These are phyloP conservation scores for Malurus leucopterus DNA, from an alignment of 2,797 vertebrate genomes.

Conservation along the genomic window DNA sequence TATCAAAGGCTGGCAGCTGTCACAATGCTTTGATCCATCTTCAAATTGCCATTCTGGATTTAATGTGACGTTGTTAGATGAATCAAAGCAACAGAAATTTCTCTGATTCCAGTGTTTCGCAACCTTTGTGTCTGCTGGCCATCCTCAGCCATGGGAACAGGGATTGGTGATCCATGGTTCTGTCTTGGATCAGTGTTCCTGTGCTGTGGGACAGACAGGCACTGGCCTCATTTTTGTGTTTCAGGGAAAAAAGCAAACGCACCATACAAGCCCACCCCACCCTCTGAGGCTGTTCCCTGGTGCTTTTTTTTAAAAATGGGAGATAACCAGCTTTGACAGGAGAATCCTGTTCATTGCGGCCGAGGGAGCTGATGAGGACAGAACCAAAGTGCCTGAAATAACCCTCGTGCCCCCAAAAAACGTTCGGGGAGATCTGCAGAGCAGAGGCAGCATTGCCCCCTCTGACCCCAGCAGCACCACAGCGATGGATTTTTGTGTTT, in stretches of 20 bases:
- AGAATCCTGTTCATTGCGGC: fast-evolving
- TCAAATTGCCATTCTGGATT: neutral
- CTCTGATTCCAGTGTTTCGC: neutral
- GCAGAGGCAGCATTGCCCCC: neutral
- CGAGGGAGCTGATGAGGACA: neutral
- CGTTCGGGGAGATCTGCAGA: neutral
- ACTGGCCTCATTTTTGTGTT: neutral
- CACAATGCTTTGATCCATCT: constrained; percentile 37
- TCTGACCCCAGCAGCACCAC: neutral
- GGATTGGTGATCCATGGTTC: neutral
- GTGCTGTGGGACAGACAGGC: fast-evolving
- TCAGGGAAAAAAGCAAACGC: neutral
- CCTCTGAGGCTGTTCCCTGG: neutral
- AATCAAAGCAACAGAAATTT: neutral
- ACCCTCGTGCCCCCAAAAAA: neutral
- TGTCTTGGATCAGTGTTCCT: neutral
- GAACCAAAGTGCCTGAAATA: neutral
- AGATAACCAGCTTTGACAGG: neutral
- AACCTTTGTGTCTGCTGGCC: neutral
- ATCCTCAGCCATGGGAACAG: neutral
- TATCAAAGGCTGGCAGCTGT: constrained; percentile 29
- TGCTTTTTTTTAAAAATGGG: neutral
- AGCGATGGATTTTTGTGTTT: neutral
- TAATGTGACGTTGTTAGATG: neutral
- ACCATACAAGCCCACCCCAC: neutral